Evolutionary conservation across 1,140 invertebrate species (phyloP).

Genomic region (Drosophila suzukii): DNA sequence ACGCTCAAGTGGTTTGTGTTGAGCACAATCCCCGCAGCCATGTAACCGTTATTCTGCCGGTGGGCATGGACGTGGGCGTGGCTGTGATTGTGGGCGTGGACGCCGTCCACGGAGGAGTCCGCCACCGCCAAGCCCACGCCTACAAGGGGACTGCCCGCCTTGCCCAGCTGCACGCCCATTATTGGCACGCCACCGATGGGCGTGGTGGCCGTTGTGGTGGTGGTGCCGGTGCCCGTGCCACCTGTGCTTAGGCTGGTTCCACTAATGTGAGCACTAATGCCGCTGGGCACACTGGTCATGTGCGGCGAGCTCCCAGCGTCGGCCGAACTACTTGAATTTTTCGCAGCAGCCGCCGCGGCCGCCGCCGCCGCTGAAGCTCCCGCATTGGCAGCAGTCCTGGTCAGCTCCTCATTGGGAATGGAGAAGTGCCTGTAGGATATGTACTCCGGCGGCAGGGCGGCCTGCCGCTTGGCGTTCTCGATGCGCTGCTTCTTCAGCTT

Average conservation of each 20-base stretch:
- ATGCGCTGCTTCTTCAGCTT: slow-evolving; percentile 92
- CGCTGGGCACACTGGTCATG: slow-evolving; percentile 80
- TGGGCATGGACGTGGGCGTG: slow-evolving; percentile 56
- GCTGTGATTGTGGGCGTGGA: slow-evolving; percentile 46
- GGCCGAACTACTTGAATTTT: neutral
- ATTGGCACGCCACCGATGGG: slow-evolving; percentile 63
- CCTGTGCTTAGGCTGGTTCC: slow-evolving; percentile 76
- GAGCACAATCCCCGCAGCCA: slow-evolving; percentile 80
- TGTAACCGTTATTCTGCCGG: slow-evolving; percentile 63
- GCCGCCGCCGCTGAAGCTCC: slow-evolving; percentile 31
- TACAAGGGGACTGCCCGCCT: slow-evolving; percentile 59
- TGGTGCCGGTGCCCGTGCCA: slow-evolving; percentile 64
- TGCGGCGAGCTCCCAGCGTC: slow-evolving; percentile 31
- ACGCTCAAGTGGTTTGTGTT: slow-evolving; percentile 83
- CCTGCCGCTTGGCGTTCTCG: slow-evolving; percentile 88
- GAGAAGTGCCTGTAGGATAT: slow-evolving; percentile 90
- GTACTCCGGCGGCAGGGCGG: slow-evolving; percentile 88
- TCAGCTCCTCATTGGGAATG: slow-evolving; percentile 85
- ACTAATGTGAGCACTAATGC: slow-evolving; percentile 81
- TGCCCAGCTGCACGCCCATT: slow-evolving; percentile 41
- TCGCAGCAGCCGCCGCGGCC: slow-evolving; percentile 6
- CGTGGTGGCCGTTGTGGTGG: slow-evolving; percentile 75
- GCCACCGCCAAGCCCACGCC: slow-evolving; percentile 55
- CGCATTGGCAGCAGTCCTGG: slow-evolving; percentile 54
- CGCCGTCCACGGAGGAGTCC: slow-evolving; percentile 41